phyloP scores from a whole-genome alignment of 1,140 invertebrate genomes.

The Riptortus pedestris region DNA sequence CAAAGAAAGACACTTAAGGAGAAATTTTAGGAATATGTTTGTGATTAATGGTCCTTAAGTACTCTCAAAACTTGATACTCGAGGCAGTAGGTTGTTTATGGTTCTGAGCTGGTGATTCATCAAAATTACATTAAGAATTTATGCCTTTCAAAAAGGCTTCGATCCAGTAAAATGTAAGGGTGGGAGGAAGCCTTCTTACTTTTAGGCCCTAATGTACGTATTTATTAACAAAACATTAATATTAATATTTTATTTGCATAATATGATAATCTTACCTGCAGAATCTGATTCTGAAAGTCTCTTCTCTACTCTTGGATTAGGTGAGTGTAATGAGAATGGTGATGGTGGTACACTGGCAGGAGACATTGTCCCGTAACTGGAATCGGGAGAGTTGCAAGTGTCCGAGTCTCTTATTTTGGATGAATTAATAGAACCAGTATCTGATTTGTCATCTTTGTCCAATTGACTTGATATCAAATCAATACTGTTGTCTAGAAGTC shows the following conservation, averaged over 20 bases:
- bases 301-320: neutral
- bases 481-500: neutral
- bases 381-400: neutral
- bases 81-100: too few relatives aligned
- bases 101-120: neutral
- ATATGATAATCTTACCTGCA: neutral
- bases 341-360: neutral
- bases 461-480: neutral
- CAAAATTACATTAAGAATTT: neutral
- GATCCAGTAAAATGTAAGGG: neutral
- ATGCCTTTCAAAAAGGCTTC: neutral
- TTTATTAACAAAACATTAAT: neutral
- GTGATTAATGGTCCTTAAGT: too few relatives aligned
- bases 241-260: neutral
- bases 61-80: too few relatives aligned
- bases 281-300: conserved; percentile 1
- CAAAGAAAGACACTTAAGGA: too few relatives aligned
- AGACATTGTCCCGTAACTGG: neutral
- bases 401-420: neutral
- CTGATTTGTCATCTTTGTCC: neutral
- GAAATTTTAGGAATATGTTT: too few relatives aligned
- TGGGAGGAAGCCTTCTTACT: neutral
- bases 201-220: neutral
- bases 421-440: neutral
- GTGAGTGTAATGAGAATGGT: neutral